Evolutionary conservation across 2,113 vertebrate genomes (phyloP), one percentile per base, ranked within the genome.

Genomic region (Natator depressus): DNA sequence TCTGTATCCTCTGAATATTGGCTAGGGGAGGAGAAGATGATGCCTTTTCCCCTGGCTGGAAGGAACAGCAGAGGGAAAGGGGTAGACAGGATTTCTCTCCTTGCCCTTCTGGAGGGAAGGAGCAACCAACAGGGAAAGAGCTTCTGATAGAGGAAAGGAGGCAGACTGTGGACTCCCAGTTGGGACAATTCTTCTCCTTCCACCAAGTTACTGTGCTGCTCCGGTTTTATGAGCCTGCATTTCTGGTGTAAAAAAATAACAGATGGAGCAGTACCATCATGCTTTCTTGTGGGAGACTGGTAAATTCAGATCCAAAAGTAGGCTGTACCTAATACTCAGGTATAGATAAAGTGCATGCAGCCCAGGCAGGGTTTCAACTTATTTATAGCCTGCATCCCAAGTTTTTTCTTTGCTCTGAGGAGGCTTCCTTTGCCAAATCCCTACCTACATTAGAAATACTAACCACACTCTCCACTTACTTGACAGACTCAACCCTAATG

Each of bases 361-460:
- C 90, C 96, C 94, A 94, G 53, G 20, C 53, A 54, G 82, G 22
- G 11, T 62, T 78, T 87, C 81, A 93, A 86, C 91, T 85, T 94
- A 79, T 93, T 98, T 97, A 94, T 89, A 96, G 93, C 16, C 24
- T 91, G 72, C 76, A 59, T 96, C 85, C 91, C 94, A 96, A 46
- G 57, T 94, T 96, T 96, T 96, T 96, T 82, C 62, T 96, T 84
- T 72, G 10, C 93, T 97, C 96, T 96, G 92, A 90, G 90, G 97
- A 98, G 96, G 89, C 89, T 90, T 92, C 78, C 83, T 93, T 95
- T 97, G 83, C 80, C 93, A 95, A 98, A 96, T 97, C 97, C 97
- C 97, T 94, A 84, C 89, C 86, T 98, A 93, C 96, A 98, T 98
- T 98, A 98, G 97, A 98, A 98, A 97, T 92, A 96, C 97, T 89